Evolutionary conservation across 2,113 vertebrate genomes (phyloP).

Genomic region (Elachura formosa): DNA sequence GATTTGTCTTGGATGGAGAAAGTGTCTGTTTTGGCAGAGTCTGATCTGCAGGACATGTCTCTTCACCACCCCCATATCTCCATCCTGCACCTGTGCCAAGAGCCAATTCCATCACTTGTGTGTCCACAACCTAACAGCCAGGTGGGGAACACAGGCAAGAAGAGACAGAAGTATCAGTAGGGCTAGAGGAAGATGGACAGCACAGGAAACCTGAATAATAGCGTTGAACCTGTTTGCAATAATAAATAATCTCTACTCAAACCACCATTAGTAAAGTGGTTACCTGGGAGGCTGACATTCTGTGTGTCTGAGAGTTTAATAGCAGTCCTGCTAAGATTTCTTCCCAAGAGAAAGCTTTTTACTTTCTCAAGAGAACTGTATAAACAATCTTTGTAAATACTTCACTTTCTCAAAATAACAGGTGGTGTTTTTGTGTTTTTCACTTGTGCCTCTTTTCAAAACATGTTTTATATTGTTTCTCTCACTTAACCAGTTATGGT

Average conservation of each 20-base stretch:
- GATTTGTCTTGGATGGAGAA: not conserved
- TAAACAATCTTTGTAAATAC: no score
- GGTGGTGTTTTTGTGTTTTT: no score
- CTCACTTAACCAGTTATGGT: no score
- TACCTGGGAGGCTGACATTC: no score
- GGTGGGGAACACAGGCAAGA: not conserved
- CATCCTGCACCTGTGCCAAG: not conserved
- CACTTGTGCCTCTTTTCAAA: no score
- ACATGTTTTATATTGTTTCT: no score
- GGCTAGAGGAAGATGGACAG: not conserved
- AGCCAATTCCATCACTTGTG: not conserved
- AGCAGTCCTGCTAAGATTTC: no score
- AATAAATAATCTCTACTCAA: not conserved
- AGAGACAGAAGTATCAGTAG: not conserved
- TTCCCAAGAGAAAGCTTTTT: no score
- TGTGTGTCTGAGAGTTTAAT: no score
- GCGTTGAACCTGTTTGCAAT: not conserved
- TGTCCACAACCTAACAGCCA: not conserved
- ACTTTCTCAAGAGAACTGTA: no score
- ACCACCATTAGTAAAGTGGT: not conserved
- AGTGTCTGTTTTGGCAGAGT: not conserved
- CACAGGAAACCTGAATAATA: not conserved
- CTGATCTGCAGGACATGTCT: not conserved
- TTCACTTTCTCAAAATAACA: no score
- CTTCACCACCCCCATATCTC: not conserved